Base-by-base conservation (phyloP, 1,140 invertebrate species). In the Luehdorfia chinensis region DNA sequence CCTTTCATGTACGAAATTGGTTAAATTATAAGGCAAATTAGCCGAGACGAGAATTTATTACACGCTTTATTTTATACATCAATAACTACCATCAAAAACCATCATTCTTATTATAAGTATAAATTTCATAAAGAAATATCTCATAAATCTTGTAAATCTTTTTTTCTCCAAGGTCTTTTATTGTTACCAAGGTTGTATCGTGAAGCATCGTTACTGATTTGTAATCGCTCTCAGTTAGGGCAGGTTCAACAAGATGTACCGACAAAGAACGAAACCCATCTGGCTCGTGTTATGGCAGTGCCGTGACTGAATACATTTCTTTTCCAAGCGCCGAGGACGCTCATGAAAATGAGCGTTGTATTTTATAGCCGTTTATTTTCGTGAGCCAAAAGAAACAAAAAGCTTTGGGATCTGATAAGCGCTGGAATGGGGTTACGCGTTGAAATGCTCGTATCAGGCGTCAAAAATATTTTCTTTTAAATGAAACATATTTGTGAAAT, bases 321-420 rank as follows among this genome's bases (percentile, higher is more conserved):
- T 80, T 75, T 73, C 57, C 56, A 33, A 59, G 59, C 49, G 53
- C 58, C 68, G 57, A 74, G 62, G 63, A 74, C 67, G 74, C 63
- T 75, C 73, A 84, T 72, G 74, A 72, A 79, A 79, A 75, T 74
- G 50, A 68, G 64, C 63, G 66, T 50, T 53, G 55, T 66, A 79
- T 84, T 79, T n/a, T 84, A 80, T 52, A 59, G 50, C 33, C 36
- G 52, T 47, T 56, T 62, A 66, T 74, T 70, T 61, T 52, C 37
- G 59, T 49, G 34, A 52, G 45, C 37, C 43, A 54, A 58, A 66
- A 68, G 59, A 58, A 70, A 66, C 41, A 51, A 45, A 55, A 55
- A 30, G 53, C 47, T 56, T 61, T 59, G 14, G 41, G 33, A 51
- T 50, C 50, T 27, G 25, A 27, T 27, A 27, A 27, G 25, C 25